Evolutionary conservation across 2,888 invertebrate species (phyloP).

Genomic region (Sinhomidia bicolor): DNA sequence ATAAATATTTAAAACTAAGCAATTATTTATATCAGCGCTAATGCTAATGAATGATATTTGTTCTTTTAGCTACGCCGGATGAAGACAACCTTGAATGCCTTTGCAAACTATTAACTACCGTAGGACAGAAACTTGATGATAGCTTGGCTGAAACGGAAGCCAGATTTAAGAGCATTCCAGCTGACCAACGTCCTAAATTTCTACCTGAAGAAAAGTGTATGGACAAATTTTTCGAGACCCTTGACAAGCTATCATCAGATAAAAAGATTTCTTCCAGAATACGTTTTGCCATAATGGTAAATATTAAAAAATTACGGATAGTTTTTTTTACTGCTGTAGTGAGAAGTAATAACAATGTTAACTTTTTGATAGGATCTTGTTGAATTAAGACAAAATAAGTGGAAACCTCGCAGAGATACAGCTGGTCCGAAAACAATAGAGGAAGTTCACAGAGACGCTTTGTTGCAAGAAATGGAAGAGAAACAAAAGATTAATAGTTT

Average conservation of each 20-base stretch:
- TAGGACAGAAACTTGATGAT: constrained; percentile 91
- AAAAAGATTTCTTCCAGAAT: constrained; percentile 83
- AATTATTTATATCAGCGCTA: background rate
- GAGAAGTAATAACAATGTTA: background rate
- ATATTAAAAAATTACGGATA: background rate
- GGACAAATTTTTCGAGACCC: constrained; percentile 86
- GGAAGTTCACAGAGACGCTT: constrained; percentile 94
- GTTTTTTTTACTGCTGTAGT: background rate
- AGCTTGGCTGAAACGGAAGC: constrained; percentile 80
- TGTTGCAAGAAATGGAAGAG: constrained; percentile 85
- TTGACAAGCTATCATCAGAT: constrained; percentile 86
- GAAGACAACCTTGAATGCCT: constrained; percentile 97
- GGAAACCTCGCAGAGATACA: constrained; percentile 93
- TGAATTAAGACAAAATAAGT: constrained; percentile 90
- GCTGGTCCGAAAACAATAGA: constrained; percentile 96
- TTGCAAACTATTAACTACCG: constrained; percentile 94
- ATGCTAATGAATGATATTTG: constrained; percentile 5
- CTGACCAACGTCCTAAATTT: constrained; percentile 70
- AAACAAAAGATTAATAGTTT: constrained; percentile 80
- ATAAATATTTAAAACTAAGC: background rate
- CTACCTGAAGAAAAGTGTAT: constrained; percentile 78
- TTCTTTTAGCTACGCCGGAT: constrained; percentile 82
- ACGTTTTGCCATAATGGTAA: constrained; percentile 83
- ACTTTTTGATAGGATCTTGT: constrained; percentile 88
- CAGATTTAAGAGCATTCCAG: constrained; percentile 64